Evolutionary conservation across 1,140 invertebrate species (phyloP).

Genomic region (Apis mellifera): Amel_HAv3.1 CM009944.2:3022501-3023000

Average conservation of each 20-base stretch:
- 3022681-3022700: constrained; percentile 93
- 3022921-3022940: constrained; percentile 94
- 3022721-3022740: constrained; percentile 98
- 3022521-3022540: constrained; percentile 91
- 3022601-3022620: constrained; percentile 91
- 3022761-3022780: constrained; percentile 95
- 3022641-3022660: constrained; percentile 93
- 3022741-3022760: constrained; percentile 98
- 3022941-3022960: constrained; percentile 93
- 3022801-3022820: constrained; percentile 94
- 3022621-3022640: constrained; percentile 93
- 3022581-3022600: constrained; percentile 93
- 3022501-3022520: constrained; percentile 95
- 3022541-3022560: constrained; percentile 86
- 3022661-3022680: constrained; percentile 83
- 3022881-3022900: constrained; percentile 94
- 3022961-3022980: constrained; percentile 95
- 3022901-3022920: constrained; percentile 95
- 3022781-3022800: constrained; percentile 95
- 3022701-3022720: constrained; percentile 93
- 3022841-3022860: constrained; percentile 98
- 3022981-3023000: constrained; percentile 97
- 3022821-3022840: constrained; percentile 94
- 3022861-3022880: constrained; percentile 94
- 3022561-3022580: constrained; percentile 88